Evolutionary conservation across 2,113 vertebrate species (phyloP), one percentile per base, ranked within the genome.

Genomic region (Strigops habroptila): DNA sequence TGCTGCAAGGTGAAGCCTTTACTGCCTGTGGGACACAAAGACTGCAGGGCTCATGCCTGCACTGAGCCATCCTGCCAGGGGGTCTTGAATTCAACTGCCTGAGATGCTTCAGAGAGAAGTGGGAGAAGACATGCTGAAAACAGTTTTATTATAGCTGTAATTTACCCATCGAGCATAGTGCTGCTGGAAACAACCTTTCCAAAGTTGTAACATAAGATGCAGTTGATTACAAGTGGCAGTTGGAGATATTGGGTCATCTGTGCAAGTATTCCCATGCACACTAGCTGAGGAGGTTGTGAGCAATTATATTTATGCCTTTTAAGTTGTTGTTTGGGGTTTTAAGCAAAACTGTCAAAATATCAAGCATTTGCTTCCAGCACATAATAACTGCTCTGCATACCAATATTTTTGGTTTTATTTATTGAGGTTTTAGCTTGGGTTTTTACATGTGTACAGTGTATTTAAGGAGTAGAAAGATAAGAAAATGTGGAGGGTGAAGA

Each of bases 391-490:
- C 37, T 96, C 73, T 93, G 76, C 85, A 96, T 95, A 91, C 63
- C 80, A 78, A 68, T 37, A 60, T 63, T 88, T 74, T 52, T 71
- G 73, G 35, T 62, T 81, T 67, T 80, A 91, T 98, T 98, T 97
- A 96, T 97, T 97, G 92, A 97, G 82, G 67, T 90, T 97, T 96
- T 94, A 95, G 69, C 87, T 97, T 87, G 93, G 79, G 60, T 82
- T 96, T 97, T 98, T 92, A 97, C 97, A 98, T n/a, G 91, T 95
- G 90, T 97, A 96, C 96, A 97, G 91, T 39, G 25, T 94, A 95
- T 75, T 96, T 94, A 95, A 93, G 57, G 48, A 60, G 25, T 63
- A 87, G 68, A 94, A 96, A 91, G 43, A 52, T n/a, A 84, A 89
- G 71, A 78, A 93, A 96, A 52, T 7, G 83, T 79, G 73, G 57